phyloP scores from a whole-genome alignment of 2,113 vertebrate genomes.

The Cromileptes altivelis region DNA sequence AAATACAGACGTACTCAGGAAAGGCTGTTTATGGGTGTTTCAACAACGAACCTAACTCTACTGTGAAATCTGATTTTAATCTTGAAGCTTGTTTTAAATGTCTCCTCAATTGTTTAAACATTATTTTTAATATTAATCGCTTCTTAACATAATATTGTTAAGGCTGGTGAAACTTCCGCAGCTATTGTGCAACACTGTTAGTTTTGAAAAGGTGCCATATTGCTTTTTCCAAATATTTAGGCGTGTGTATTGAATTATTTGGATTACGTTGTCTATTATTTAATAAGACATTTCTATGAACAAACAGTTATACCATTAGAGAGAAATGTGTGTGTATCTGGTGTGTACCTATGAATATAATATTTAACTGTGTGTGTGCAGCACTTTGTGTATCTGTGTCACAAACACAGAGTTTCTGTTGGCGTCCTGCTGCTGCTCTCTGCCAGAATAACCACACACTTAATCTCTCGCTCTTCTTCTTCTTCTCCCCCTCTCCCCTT shows the following conservation, averaged over 20 bases:
- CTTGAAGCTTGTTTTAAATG: conserved; percentile 41
- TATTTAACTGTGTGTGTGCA: not conserved
- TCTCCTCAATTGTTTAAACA: conserved; percentile 47
- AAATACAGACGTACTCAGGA: conserved; percentile 50
- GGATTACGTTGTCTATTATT: conserved; percentile 67
- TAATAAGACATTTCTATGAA: conserved; percentile 63
- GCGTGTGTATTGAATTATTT: conserved; percentile 68
- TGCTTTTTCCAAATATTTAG: conserved; percentile 77
- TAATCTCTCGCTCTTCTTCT: conserved; percentile 62
- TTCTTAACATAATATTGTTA: conserved; percentile 32
- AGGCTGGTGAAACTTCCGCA: conserved; percentile 38
- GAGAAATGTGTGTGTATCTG: conserved; percentile 18
- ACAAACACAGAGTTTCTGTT: conserved; percentile 69
- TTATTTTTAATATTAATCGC: conserved; percentile 46
- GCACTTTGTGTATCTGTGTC: conserved; percentile 43
- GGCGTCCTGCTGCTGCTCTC: conserved; percentile 58
- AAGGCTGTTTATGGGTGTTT: conserved; percentile 39
- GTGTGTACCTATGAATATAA: not conserved
- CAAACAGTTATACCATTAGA: conserved; percentile 57
- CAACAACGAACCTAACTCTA: conserved; percentile 1
- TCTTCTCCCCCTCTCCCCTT: conserved; percentile 20
- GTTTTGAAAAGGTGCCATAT: conserved; percentile 54
- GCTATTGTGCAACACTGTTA: conserved; percentile 58
- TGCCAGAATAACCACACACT: conserved; percentile 68
- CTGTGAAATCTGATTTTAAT: conserved; percentile 57